These are phyloP conservation scores for Drosophila suboccidentalis DNA, from an alignment of 2,888 invertebrate genomes.

Conservation along the genomic window DNA sequence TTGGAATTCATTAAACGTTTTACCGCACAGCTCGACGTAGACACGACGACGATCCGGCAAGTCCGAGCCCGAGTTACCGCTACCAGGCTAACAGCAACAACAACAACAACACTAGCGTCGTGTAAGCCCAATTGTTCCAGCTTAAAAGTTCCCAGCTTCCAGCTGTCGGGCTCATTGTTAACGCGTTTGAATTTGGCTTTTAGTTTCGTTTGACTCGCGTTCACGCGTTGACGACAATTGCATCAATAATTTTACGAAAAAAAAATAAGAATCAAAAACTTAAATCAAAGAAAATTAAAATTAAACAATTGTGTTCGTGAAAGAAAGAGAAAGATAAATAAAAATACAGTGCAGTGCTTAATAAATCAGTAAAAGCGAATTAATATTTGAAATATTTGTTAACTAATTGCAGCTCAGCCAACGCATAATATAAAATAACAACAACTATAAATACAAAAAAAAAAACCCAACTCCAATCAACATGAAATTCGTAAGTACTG, in stretches of 20 bases:
- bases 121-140: slow-evolving; percentile 60
- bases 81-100: slow-evolving; percentile 34
- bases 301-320: slow-evolving; percentile 7
- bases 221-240: slow-evolving; percentile 26
- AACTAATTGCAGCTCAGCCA: slow-evolving; percentile 73
- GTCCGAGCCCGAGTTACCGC: slow-evolving; percentile 41
- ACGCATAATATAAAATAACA: slow-evolving; percentile 16
- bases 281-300: slow-evolving; percentile 24
- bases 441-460: not conserved
- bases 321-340: not conserved
- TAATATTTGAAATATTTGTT: slow-evolving; percentile 73
- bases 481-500: slow-evolving; percentile 77
- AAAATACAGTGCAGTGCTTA: slow-evolving; percentile 56
- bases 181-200: slow-evolving; percentile 35
- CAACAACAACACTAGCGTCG: slow-evolving; percentile 44
- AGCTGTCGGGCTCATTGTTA: slow-evolving; percentile 40
- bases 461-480: slow-evolving; percentile 58
- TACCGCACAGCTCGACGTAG: slow-evolving; percentile 79
- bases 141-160: slow-evolving; percentile 43
- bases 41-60: slow-evolving; percentile 40
- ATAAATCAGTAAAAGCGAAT: slow-evolving; percentile 49
- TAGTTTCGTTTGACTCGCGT: slow-evolving; percentile 51
- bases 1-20: slow-evolving; percentile 84
- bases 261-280: slow-evolving; percentile 2
- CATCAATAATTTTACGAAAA: slow-evolving; percentile 17